phyloP scores from a whole-genome alignment of 2,797 vertebrate genomes.

The Lithobates sylvaticus region DNA sequence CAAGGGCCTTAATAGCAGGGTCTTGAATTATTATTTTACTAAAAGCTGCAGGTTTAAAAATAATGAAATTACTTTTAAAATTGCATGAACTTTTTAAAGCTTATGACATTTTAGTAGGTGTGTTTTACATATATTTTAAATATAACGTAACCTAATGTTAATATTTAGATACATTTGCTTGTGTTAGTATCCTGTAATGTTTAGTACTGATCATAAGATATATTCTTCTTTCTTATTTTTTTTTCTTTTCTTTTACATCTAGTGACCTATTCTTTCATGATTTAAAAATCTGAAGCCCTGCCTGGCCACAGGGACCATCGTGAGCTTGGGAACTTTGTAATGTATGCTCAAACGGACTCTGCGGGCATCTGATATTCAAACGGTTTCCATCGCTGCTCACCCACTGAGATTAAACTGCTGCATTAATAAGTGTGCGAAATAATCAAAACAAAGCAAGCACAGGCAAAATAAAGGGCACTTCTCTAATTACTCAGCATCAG shows the following conservation, averaged over 20 bases:
- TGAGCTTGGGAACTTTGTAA: constrained; percentile 8
- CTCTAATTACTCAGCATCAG: constrained; percentile 67
- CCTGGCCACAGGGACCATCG: neutral
- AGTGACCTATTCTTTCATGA: neutral
- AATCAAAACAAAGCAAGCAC: constrained; percentile 53
- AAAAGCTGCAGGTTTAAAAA: too few relatives aligned
- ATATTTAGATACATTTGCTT: too few relatives aligned
- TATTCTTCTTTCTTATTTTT: too few relatives aligned
- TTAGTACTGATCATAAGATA: too few relatives aligned
- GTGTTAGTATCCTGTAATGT: too few relatives aligned
- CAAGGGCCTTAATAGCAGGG: too few relatives aligned
- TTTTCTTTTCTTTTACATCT: neutral
- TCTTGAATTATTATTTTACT: too few relatives aligned
- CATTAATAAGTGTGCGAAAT: constrained; percentile 63
- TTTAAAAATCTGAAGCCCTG: neutral
- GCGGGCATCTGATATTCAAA: constrained; percentile 37
- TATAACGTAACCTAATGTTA: too few relatives aligned
- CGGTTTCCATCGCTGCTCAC: constrained; percentile 33
- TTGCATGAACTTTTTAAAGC: too few relatives aligned
- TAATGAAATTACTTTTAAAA: too few relatives aligned
- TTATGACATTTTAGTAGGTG: too few relatives aligned
- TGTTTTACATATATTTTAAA: too few relatives aligned
- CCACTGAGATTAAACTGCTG: constrained; percentile 60
- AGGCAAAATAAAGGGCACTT: constrained; percentile 56
- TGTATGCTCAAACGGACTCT: constrained; percentile 4